phyloP scores from a whole-genome alignment of 1,140 invertebrate genomes.

The Drosophila subpulchrella region DNA sequence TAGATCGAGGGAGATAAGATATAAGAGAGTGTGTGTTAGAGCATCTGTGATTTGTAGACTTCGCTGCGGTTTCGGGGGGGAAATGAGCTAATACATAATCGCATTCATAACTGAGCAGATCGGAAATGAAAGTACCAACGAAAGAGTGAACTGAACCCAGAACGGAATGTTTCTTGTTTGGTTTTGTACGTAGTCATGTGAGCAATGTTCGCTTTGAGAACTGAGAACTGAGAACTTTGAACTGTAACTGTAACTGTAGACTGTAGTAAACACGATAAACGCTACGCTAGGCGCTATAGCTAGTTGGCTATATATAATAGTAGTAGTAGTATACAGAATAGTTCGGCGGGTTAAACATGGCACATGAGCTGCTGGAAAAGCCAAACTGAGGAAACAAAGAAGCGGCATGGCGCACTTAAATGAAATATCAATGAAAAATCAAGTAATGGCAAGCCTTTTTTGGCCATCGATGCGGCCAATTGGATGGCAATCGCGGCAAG shows the following conservation, averaged over 20 bases:
- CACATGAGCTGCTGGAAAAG: slow-evolving; percentile 46
- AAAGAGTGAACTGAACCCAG: slow-evolving; percentile 28
- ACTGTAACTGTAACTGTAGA: slow-evolving; percentile 51
- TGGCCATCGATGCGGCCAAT: slow-evolving; percentile 40
- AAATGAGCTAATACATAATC: slow-evolving; percentile 67
- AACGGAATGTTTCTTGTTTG: slow-evolving; percentile 53
- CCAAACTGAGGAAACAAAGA: slow-evolving; percentile 23
- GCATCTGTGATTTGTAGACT: slow-evolving; percentile 49
- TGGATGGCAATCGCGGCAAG: slow-evolving; percentile 35
- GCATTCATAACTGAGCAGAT: slow-evolving; percentile 52
- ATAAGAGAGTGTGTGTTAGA: slow-evolving; percentile 78
- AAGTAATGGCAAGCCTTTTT: slow-evolving; percentile 43
- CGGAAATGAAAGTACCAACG: slow-evolving; percentile 25
- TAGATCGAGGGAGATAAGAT: slow-evolving; percentile 69
- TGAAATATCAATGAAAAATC: slow-evolving; percentile 56
- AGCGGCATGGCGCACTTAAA: slow-evolving; percentile 37
- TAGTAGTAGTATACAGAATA: slow-evolving; percentile 21
- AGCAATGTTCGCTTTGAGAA: slow-evolving; percentile 45
- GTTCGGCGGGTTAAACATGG: slow-evolving; percentile 43
- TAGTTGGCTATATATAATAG: slow-evolving; percentile 41
- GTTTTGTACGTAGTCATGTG: slow-evolving; percentile 44
- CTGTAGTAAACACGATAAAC: slow-evolving; percentile 53
- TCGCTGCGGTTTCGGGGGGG: slow-evolving; percentile 39
- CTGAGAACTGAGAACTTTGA: slow-evolving; percentile 51
- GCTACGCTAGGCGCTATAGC: slow-evolving; percentile 72